These are phyloP conservation scores for Venusia cambrica DNA, from an alignment of 2,888 invertebrate genomes.

Conservation along the genomic window DNA sequence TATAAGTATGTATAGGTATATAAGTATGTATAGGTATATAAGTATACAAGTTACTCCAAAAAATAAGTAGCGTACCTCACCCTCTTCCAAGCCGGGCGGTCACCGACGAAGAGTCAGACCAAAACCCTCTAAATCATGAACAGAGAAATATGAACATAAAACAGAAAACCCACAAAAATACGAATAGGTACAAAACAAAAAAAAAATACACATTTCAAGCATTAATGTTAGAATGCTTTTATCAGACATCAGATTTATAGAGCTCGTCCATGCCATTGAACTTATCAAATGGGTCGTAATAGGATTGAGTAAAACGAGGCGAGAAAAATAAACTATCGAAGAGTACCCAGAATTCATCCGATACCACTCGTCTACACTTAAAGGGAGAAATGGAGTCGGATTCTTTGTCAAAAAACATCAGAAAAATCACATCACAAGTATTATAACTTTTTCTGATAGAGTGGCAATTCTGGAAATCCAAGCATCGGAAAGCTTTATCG, in stretches of 20 bases:
- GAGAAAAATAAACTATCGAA: conserved; percentile 17
- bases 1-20: too few species aligned
- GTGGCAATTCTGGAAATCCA: conserved; percentile 3
- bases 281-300: conserved; percentile 19
- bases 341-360: conserved; percentile 19
- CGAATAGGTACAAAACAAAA: too few species aligned
- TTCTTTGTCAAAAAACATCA: too few species aligned
- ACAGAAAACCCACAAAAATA: too few species aligned
- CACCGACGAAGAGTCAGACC: conserved; percentile 1
- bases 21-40: too few species aligned
- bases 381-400: conserved; percentile 19
- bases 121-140: conserved; percentile 1
- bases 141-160: background rate
- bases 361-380: conserved; percentile 8
- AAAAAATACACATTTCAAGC: too few species aligned
- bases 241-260: background rate
- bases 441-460: conserved; percentile 10
- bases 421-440: too few species aligned
- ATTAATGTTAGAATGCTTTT: too few species aligned
- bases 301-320: conserved; percentile 19
- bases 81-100: too few species aligned
- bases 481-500: background rate
- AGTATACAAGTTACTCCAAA: background rate
- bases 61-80: background rate
- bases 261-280: background rate